Percentiles rank a stretch among this genome's conserved stretches.
These are phyloP conservation scores for Dinocampus coccinellae DNA, from an alignment of 2,888 invertebrate genomes.

Conservation along the genomic window DNA sequence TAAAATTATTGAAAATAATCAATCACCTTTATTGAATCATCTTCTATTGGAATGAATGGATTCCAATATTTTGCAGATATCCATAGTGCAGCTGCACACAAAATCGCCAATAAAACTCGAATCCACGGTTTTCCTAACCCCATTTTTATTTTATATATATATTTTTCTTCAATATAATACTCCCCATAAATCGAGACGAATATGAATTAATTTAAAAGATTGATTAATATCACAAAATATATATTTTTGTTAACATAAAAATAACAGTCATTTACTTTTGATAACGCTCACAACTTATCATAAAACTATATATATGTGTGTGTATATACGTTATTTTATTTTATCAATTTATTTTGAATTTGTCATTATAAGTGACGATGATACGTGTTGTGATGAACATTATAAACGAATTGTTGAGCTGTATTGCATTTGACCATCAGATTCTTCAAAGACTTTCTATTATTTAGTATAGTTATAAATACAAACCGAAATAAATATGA, in stretches of 20 bases:
- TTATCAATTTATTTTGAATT: no score
- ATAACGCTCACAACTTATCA: no score
- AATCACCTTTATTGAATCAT: neutral
- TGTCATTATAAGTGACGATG: no score
- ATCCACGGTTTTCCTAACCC: slow-evolving; percentile 54
- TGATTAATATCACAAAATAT: neutral
- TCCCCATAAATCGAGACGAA: neutral
- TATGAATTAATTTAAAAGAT: neutral
- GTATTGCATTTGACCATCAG: no score
- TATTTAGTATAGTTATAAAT: neutral
- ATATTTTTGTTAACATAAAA: no score
- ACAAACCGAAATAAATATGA: no score
- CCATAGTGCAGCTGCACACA: slow-evolving; percentile 43
- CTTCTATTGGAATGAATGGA: slow-evolving; percentile 15
- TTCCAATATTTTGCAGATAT: slow-evolving; percentile 42
- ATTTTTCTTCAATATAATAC: neutral
- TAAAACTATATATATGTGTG: no score
- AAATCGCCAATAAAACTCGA: slow-evolving; percentile 47
- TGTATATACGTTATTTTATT: no score
- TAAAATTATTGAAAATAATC: neutral
- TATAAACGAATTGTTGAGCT: no score
- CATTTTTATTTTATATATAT: slow-evolving; percentile 43
- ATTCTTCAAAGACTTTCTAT: neutral
- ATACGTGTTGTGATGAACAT: no score
- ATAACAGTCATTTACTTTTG: no score